These are phyloP conservation scores for Bombus haemorrhoidalis DNA, from an alignment of 1,140 invertebrate species.

Conservation along the genomic window DNA sequence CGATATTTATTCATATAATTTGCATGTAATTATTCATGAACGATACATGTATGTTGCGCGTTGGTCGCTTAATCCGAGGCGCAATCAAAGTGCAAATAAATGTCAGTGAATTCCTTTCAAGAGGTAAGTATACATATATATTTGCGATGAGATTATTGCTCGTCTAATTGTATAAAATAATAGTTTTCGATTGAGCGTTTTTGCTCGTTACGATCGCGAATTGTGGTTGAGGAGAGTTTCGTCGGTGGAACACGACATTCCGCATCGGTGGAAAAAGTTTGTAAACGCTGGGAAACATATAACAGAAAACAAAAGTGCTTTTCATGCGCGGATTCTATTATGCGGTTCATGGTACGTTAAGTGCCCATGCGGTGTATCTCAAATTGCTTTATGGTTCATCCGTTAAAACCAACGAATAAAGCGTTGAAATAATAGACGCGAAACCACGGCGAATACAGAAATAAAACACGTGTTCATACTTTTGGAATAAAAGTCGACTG, in stretches of 20 bases:
- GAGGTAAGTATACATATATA: background rate
- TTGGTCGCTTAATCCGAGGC: slow-evolving; percentile 14
- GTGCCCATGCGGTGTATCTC: slow-evolving; percentile 11
- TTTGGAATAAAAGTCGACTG: slow-evolving; percentile 7
- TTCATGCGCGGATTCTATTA: slow-evolving; percentile 25
- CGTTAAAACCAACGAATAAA: slow-evolving; percentile 27
- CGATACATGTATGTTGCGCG: background rate
- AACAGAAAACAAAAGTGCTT: background rate
- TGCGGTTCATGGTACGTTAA: slow-evolving; percentile 22
- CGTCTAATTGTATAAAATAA: background rate
- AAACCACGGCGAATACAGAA: background rate
- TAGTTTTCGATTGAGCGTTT: background rate
- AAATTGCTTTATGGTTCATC: slow-evolving; percentile 49
- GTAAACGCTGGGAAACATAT: background rate
- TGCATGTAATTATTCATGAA: slow-evolving; percentile 76
- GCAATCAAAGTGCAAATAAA: slow-evolving; percentile 32
- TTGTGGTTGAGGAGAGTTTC: background rate
- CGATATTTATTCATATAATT: slow-evolving; percentile 79
- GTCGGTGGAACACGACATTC: background rate
- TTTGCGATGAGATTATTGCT: background rate
- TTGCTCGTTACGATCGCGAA: background rate
- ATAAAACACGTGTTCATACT: slow-evolving; percentile 19
- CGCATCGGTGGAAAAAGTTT: background rate
- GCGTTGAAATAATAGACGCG: slow-evolving; percentile 37
- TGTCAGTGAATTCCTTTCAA: slow-evolving; percentile 20